Evolutionary conservation across 1,140 invertebrate species (phyloP).

Genomic region (Habropoda laboriosa): DNA sequence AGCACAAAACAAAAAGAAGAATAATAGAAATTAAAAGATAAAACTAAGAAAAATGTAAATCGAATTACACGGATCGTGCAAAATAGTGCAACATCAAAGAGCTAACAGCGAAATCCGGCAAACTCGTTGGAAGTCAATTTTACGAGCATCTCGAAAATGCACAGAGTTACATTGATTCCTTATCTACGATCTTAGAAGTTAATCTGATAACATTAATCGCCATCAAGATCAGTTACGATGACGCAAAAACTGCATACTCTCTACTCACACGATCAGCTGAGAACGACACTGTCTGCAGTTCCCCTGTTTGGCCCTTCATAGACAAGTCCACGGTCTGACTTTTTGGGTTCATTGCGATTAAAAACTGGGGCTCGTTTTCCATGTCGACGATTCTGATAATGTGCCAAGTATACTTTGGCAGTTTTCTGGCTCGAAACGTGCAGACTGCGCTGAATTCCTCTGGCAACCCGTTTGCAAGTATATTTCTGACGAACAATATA

Average conservation of each 20-base stretch:
- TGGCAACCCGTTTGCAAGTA: slow-evolving; percentile 87
- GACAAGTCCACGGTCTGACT: slow-evolving; percentile 85
- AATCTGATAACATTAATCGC: background rate
- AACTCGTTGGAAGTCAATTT: too few relatives aligned
- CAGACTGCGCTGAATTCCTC: slow-evolving; percentile 88
- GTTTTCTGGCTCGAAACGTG: slow-evolving; percentile 84
- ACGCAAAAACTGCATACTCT: background rate
- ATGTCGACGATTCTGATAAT: slow-evolving; percentile 86
- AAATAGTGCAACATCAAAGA: too few relatives aligned
- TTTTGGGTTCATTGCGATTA: slow-evolving; percentile 86
- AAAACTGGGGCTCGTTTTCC: slow-evolving; percentile 85
- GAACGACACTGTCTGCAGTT: slow-evolving; percentile 85
- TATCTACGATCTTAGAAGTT: background rate
- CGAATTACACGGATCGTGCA: too few relatives aligned
- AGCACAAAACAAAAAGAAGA: too few relatives aligned
- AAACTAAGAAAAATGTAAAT: too few relatives aligned
- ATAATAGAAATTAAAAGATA: too few relatives aligned
- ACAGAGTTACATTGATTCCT: too few relatives aligned
- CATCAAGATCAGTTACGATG: background rate
- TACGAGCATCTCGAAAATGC: background rate
- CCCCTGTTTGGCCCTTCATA: slow-evolving; percentile 83
- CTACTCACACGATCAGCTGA: slow-evolving; percentile 82
- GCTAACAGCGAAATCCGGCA: too few relatives aligned
- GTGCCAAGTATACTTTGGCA: slow-evolving; percentile 86
- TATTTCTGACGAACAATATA: slow-evolving; percentile 78